A percentile compares a stretch with the other conserved stretches of the same genome.
These are phyloP conservation scores for Synergus gifuensis DNA, from an alignment of 2,888 invertebrate genomes.

Conservation along the genomic window DNA sequence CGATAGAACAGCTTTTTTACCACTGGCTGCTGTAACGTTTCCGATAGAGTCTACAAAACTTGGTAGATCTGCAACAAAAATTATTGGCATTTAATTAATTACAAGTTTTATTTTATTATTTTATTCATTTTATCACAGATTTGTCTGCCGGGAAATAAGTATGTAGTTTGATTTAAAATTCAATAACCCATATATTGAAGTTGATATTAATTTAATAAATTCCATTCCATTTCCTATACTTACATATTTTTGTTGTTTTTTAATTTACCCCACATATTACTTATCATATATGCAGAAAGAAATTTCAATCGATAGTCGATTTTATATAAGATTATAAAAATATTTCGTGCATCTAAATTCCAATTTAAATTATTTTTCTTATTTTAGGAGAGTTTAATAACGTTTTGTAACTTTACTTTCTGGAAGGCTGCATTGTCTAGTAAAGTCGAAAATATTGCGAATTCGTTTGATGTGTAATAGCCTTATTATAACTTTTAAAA, in stretches of 20 bases:
- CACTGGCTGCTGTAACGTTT: conserved; percentile 87
- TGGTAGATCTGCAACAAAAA: conserved; percentile 77
- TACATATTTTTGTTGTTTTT: too few relatives aligned
- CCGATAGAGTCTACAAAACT: conserved; percentile 85
- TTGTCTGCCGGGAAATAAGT: background rate
- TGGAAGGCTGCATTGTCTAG: background rate
- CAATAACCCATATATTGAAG: too few relatives aligned
- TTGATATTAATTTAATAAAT: too few relatives aligned
- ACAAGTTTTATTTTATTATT: background rate
- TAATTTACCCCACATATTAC: too few relatives aligned
- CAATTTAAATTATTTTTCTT: background rate
- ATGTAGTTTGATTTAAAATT: too few relatives aligned
- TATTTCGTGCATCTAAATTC: background rate
- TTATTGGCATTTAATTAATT: background rate
- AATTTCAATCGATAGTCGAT: too few relatives aligned
- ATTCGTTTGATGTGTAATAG: background rate
- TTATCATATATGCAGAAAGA: too few relatives aligned
- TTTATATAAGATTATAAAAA: background rate
- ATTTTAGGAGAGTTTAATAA: background rate
- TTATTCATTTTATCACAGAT: background rate
- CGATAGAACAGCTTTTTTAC: conserved; percentile 86
- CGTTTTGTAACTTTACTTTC: background rate
- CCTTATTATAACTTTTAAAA: background rate
- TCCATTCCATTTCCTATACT: too few relatives aligned
- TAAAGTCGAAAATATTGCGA: background rate